These are phyloP conservation scores for Stegophylla sp. DNA, from an alignment of 2,888 invertebrate genomes.

Conservation along the genomic window DNA sequence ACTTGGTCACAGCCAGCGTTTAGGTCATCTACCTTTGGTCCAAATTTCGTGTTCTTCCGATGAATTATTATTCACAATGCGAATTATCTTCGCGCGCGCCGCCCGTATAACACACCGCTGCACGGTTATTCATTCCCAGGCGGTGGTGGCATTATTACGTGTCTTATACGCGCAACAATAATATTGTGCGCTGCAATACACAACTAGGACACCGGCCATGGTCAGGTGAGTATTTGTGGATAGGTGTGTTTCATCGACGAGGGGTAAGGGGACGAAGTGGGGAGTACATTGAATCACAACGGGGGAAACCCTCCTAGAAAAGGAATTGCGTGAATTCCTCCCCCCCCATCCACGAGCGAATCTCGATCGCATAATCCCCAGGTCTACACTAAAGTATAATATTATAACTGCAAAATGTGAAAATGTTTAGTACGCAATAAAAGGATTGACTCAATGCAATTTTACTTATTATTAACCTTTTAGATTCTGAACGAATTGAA, in stretches of 20 bases:
- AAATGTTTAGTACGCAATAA: background rate
- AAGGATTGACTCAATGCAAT: no score
- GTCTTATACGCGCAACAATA: slow-evolving; percentile 1
- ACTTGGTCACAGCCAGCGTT: slow-evolving; percentile 49
- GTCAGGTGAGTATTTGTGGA: background rate
- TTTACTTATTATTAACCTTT: no score
- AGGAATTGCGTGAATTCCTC: background rate
- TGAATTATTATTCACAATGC: slow-evolving; percentile 54
- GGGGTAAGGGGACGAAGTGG: no score
- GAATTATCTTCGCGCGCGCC: slow-evolving; percentile 35
- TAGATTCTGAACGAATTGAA: no score
- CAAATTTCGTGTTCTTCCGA: slow-evolving; percentile 57
- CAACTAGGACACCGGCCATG: slow-evolving; percentile 32
- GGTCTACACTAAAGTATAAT: background rate
- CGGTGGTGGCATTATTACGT: background rate
- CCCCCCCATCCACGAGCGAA: background rate
- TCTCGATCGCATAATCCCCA: background rate
- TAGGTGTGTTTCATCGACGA: background rate
- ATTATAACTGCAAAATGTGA: background rate
- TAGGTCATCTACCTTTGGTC: slow-evolving; percentile 58
- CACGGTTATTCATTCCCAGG: slow-evolving; percentile 1
- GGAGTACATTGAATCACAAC: slow-evolving; percentile 49
- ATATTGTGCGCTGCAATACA: background rate
- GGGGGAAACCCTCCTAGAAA: slow-evolving; percentile 30
- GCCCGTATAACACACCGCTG: background rate